phyloP scores from a whole-genome alignment of 2,888 invertebrate genomes.

The Bombyx huttoni region DNA sequence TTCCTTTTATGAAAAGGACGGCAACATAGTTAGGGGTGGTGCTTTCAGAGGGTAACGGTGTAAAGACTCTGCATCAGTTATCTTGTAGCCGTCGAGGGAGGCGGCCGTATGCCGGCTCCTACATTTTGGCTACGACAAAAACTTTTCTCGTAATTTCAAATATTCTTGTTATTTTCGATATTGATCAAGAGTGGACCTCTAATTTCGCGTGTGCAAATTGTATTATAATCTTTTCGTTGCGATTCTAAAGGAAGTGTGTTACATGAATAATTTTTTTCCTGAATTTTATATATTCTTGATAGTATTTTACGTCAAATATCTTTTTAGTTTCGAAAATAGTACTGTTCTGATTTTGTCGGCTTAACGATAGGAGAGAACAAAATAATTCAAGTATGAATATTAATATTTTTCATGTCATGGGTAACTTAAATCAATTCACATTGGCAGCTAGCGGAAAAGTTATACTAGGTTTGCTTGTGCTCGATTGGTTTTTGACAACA shows the following conservation, averaged over 20 bases:
- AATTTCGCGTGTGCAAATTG: slow-evolving; percentile 57
- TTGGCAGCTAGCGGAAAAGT: slow-evolving; percentile 31
- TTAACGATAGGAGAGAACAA: not conserved
- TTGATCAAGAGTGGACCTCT: slow-evolving; percentile 49
- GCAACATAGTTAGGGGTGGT: slow-evolving; percentile 45
- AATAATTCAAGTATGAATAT: not conserved
- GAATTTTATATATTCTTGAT: too few species aligned
- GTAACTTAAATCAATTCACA: not conserved
- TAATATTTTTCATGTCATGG: not conserved
- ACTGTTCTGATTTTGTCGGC: too few species aligned
- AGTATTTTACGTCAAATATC: too few species aligned
- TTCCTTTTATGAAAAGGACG: slow-evolving; percentile 38
- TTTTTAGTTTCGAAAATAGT: too few species aligned
- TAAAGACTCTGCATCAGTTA: slow-evolving; percentile 47
- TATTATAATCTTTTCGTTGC: slow-evolving; percentile 19
- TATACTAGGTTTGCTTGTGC: slow-evolving; percentile 38
- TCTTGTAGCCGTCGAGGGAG: slow-evolving; percentile 23
- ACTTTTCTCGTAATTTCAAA: slow-evolving; percentile 62
- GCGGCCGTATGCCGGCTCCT: slow-evolving; percentile 28
- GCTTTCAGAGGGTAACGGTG: slow-evolving; percentile 30
- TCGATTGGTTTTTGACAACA: slow-evolving; percentile 52
- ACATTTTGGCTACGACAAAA: slow-evolving; percentile 27
- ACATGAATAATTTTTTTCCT: too few species aligned
- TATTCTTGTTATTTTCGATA: slow-evolving; percentile 37
- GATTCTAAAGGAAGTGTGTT: too few species aligned